These are phyloP conservation scores for Erebia epiphron DNA, from an alignment of 2,888 invertebrate species.

Conservation along the genomic window DNA sequence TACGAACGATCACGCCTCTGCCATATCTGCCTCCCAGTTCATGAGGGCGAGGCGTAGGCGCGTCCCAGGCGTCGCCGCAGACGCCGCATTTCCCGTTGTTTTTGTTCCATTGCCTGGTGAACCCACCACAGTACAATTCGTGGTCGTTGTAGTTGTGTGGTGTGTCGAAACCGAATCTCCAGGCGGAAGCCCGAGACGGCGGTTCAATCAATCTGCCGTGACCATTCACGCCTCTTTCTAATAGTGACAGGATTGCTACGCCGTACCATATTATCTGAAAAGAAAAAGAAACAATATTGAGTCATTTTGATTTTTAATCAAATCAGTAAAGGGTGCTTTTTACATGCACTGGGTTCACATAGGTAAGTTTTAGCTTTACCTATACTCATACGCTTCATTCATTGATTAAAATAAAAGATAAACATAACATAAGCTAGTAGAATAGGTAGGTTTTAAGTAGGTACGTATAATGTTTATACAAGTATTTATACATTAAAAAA, in stretches of 20 bases:
- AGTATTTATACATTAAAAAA: too few relatives aligned
- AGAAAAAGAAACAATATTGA: conserved; percentile 16
- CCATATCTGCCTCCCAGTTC: conserved; percentile 93
- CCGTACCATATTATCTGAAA: conserved; percentile 72
- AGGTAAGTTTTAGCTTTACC: too few relatives aligned
- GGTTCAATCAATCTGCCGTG: conserved; percentile 93
- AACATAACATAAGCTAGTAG: too few relatives aligned
- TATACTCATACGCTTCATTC: too few relatives aligned
- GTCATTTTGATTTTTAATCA: not conserved
- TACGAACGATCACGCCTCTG: conserved; percentile 91
- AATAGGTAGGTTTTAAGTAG: too few relatives aligned
- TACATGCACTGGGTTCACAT: not conserved
- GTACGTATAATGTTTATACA: too few relatives aligned
- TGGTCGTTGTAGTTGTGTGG: conserved; percentile 95
- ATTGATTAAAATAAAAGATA: too few relatives aligned
- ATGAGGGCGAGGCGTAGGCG: conserved; percentile 87
- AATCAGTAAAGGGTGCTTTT: too few relatives aligned
- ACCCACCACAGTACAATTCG: conserved; percentile 94
- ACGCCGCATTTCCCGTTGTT: conserved; percentile 94
- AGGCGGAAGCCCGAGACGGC: conserved; percentile 93
- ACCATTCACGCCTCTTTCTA: conserved; percentile 69
- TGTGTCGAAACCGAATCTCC: conserved; percentile 94
- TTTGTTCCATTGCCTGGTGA: conserved; percentile 90
- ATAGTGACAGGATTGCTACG: conserved; percentile 54
- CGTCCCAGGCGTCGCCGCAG: conserved; percentile 93